Evolutionary conservation across 2,797 vertebrate species (phyloP).

Genomic region (Sardinella longiceps): DNA sequence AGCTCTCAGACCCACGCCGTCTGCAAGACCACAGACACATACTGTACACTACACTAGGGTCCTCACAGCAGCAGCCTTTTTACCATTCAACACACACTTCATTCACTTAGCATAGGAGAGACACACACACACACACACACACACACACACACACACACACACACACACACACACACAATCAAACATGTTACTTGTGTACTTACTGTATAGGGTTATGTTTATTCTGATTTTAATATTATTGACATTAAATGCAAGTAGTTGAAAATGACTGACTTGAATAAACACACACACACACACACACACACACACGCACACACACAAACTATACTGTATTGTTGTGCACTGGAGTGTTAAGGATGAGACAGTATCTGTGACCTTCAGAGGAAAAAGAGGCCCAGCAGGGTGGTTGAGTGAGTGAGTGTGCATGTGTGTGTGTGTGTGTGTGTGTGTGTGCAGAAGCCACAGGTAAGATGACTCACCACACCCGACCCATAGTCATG

Average conservation of each 20-base stretch:
- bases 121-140: slow-evolving; percentile 56
- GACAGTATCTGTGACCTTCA: neutral
- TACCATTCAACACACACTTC: slow-evolving; percentile 81
- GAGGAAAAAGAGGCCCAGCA: neutral
- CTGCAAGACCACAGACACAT: slow-evolving; percentile 70
- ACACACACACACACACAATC: slow-evolving; percentile 25
- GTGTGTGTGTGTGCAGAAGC: neutral
- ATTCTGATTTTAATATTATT: too few relatives aligned
- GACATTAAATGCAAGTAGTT: too few relatives aligned
- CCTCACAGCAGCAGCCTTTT: slow-evolving; percentile 74
- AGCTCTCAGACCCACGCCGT: slow-evolving; percentile 82
- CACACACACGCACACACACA: neutral
- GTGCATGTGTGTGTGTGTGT: neutral
- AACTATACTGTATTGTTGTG: neutral
- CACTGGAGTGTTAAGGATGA: neutral
- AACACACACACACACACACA: neutral
- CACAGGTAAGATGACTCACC: slow-evolving; percentile 20
- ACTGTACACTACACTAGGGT: too few relatives aligned
- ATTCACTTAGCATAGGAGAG: slow-evolving; percentile 67
- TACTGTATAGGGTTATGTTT: too few relatives aligned
- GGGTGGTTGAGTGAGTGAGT: neutral
- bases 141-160: slow-evolving; percentile 13
- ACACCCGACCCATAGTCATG: neutral
- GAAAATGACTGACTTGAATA: too few relatives aligned
- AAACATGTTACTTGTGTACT: slow-evolving; percentile 28